phyloP scores from a whole-genome alignment of 2,797 vertebrate genomes.

The Lophotriccus pileatus region DNA sequence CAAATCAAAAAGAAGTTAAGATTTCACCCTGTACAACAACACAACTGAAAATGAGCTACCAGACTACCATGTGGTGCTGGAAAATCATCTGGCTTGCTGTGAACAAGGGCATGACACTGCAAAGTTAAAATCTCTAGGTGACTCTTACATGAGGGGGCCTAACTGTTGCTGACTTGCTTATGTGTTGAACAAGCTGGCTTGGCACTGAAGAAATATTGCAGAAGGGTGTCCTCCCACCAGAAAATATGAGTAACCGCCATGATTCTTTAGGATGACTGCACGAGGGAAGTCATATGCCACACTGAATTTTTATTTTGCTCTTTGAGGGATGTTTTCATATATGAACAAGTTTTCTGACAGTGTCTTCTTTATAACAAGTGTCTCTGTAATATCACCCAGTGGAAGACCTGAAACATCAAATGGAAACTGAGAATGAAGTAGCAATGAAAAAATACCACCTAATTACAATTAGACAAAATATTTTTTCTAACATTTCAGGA shows the following conservation, averaged over 20 bases:
- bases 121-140: not conserved
- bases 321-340: not conserved
- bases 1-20: not conserved
- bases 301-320: not conserved
- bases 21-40: not conserved
- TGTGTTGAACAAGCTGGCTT: slow-evolving; percentile 3
- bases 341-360: not conserved
- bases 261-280: not conserved
- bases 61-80: not conserved
- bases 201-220: not conserved
- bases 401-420: not conserved
- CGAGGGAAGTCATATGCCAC: slow-evolving; percentile 34
- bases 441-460: not conserved
- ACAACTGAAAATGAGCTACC: slow-evolving; percentile 44
- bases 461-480: not conserved
- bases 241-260: slow-evolving; percentile 18
- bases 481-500: not conserved
- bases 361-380: not conserved
- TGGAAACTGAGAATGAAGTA: not conserved
- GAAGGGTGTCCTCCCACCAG: slow-evolving; percentile 37
- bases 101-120: slow-evolving; percentile 25
- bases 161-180: not conserved
- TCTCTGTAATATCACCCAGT: not conserved
- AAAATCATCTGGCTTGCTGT: slow-evolving; percentile 36
- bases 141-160: not conserved